Evolutionary conservation across 2,113 vertebrate genomes (phyloP).

Genomic region (Azemiops feae): DNA sequence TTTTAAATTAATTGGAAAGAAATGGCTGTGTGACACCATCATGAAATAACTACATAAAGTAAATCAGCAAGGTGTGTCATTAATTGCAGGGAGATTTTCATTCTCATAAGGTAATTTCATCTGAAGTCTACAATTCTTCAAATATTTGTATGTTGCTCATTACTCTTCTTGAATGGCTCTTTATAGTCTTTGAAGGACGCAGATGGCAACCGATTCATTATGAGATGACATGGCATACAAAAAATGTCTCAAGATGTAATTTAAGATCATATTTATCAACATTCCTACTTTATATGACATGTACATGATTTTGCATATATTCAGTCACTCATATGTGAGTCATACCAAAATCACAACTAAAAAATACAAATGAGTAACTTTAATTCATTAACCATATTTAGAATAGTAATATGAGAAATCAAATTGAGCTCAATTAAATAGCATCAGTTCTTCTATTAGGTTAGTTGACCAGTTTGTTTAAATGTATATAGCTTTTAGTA

Average conservation of each 20-base stretch:
- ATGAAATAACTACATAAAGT: background rate
- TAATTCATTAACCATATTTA: background rate
- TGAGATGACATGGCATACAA: background rate
- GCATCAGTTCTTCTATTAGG: background rate
- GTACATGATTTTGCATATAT: background rate
- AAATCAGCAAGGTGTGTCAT: conserved; percentile 10
- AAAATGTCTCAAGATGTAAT: background rate
- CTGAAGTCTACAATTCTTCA: background rate
- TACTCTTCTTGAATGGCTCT: background rate
- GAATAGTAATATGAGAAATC: background rate
- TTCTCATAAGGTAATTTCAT: background rate
- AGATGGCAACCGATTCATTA: background rate
- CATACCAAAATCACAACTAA: background rate
- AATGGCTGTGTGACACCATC: background rate
- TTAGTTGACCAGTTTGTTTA: background rate
- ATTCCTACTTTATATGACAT: background rate
- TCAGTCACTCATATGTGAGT: background rate
- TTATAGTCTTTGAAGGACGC: background rate
- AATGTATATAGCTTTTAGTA: background rate
- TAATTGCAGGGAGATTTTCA: background rate
- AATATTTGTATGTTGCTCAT: background rate
- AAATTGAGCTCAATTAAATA: background rate
- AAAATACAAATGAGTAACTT: background rate
- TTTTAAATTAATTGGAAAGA: background rate
- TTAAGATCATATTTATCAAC: background rate